Evolutionary conservation across 2,113 vertebrate genomes (phyloP).

Genomic region (Anguilla japonica): DNA sequence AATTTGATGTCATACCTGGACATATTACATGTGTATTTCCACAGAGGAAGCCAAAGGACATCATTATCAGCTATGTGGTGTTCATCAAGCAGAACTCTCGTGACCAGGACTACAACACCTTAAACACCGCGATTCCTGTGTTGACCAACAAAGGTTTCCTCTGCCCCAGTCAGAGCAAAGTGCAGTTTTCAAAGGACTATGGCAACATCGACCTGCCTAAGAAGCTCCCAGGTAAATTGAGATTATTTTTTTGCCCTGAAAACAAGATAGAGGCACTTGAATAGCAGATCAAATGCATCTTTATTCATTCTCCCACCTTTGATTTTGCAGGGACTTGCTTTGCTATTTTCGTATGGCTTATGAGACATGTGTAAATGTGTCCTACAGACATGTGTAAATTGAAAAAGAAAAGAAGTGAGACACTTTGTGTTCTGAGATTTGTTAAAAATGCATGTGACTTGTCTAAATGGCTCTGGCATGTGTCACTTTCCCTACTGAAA

Average conservation of each 20-base stretch:
- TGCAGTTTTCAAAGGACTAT: constrained; percentile 72
- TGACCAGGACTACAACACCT: constrained; percentile 49
- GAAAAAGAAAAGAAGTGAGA: not conserved
- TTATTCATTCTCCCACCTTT: not conserved
- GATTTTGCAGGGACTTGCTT: not conserved
- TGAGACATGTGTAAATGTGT: too few relatives aligned
- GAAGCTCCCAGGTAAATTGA: constrained; percentile 64
- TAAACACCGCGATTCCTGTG: constrained; percentile 58
- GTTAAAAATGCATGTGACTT: not conserved
- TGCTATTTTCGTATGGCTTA: not conserved
- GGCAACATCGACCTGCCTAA: constrained; percentile 64
- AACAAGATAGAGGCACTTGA: not conserved
- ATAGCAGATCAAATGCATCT: not conserved
- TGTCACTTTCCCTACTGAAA: not conserved
- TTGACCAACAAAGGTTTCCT: constrained; percentile 69
- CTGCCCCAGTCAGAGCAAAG: constrained; percentile 52
- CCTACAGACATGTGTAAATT: not conserved
- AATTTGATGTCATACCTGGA: not conserved
- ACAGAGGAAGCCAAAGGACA: constrained; percentile 62
- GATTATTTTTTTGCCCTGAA: not conserved
- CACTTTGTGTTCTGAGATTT: not conserved
- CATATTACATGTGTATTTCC: not conserved
- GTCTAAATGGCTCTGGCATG: not conserved
- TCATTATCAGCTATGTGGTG: constrained; percentile 72
- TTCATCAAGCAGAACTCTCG: constrained; percentile 73